phyloP scores from a whole-genome alignment of 2,888 invertebrate genomes.

The Gastracanthus pulcherrimus region DNA sequence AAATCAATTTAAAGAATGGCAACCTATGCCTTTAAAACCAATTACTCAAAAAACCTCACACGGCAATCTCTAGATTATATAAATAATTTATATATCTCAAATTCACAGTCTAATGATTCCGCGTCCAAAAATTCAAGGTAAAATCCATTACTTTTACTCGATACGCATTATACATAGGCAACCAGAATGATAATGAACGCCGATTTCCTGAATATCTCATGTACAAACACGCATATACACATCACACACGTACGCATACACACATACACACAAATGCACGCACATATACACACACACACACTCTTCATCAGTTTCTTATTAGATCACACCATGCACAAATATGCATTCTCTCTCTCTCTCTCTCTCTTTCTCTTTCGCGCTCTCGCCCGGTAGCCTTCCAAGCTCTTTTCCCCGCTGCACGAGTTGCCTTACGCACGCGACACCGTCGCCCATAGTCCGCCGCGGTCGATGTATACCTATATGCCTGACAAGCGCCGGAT shows the following conservation, averaged over 20 bases:
- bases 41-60: neutral
- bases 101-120: neutral
- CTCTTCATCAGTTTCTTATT: neutral
- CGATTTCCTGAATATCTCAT: constrained; percentile 8
- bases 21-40: no score
- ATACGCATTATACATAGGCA: neutral
- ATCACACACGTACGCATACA: neutral
- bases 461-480: neutral
- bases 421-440: no score
- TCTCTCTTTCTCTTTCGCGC: no score
- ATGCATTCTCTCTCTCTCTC: no score
- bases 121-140: neutral
- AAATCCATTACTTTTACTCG: constrained; percentile 7
- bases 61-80: neutral
- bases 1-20: neutral
- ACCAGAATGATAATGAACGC: neutral
- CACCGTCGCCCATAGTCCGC: neutral
- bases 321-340: neutral
- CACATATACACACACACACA: neutral
- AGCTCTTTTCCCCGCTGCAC: no score
- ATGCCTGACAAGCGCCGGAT: constrained; percentile 22
- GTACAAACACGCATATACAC: neutral
- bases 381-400: no score
- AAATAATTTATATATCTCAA: neutral
- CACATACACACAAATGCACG: neutral